Base-by-base conservation (phyloP, 2,113 vertebrate species). In the Forbesichthys papilliferus region DNA sequence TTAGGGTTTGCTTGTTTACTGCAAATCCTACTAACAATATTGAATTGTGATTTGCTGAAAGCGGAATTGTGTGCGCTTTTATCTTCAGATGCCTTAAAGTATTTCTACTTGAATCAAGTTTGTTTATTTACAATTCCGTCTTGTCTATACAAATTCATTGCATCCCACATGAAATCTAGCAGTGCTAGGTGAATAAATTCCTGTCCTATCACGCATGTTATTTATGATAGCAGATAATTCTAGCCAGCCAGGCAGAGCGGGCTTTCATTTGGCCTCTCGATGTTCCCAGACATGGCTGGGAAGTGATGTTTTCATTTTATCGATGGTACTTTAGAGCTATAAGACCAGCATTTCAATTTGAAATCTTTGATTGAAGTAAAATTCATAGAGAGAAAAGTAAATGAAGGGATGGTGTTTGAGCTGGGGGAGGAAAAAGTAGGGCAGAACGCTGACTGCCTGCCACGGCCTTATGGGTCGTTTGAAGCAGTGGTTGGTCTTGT, bases 401-500 rank as follows among this genome's bases (percentile, higher is more conserved):
- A 76, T 33, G 66, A 60, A 57, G 64, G 68, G 78, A 83, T 77
- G 55, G 63, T 78, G 65, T 78, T 34, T 67, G 55, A 74, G 74
- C 68, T 7, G 46, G 27, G 74, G 75, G 60, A 68, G 56, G 67
- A 63, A 83, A 52, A 90, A 88, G 78, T 87, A 84, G 78, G 80
- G 78, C 85, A 87, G 77, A 74, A 70, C 58, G 65, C 76, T 59
- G 79, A 69, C 71, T 67, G 81, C 80, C 73, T 79, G 73, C 48
- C 71, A 3, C 51, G 66, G 75, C 83, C 80, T 84, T 77, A 66
- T 70, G 79, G 74, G 71, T 69, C 71, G 73, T 74, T 64, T 80
- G 60, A 55, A 79, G 62, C 59, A 7, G 11, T 65, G 60, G 65
- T 68, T 12, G 59, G 57, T 78, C 78, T 76, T 54, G 60, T 71